Conservation (phyloP, 2,113 vertebrate genomes). For the Garra rufa region DNA sequence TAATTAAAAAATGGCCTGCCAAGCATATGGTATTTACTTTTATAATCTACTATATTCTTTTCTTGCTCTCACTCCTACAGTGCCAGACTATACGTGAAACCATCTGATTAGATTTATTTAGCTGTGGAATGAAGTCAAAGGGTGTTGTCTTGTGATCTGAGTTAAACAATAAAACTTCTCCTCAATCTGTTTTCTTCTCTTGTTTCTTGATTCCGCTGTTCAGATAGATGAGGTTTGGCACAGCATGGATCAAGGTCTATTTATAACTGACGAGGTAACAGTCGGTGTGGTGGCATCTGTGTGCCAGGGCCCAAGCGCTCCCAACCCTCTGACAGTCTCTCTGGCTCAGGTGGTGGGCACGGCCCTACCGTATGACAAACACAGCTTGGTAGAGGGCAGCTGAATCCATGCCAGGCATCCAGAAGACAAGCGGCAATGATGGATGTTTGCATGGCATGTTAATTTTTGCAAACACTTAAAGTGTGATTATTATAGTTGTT, state of each 20-base stretch:
- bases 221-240: conserved; percentile 56
- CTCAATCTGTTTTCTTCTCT: background rate
- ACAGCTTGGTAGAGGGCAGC: conserved; percentile 66
- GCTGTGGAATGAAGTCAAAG: background rate
- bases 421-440: conserved; percentile 55
- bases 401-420: conserved; percentile 51
- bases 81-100: background rate
- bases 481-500: background rate
- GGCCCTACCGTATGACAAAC: conserved; percentile 57
- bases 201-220: conserved; percentile 6
- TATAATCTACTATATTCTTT: conserved; percentile 34
- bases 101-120: background rate
- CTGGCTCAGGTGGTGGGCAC: conserved; percentile 62
- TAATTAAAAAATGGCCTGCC: conserved; percentile 31
- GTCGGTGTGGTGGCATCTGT: conserved; percentile 77
- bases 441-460: background rate
- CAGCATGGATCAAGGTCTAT: conserved; percentile 71
- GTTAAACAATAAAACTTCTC: conserved; percentile 10
- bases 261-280: conserved; percentile 73
- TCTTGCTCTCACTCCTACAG: background rate
- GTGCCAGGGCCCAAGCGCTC: conserved; percentile 54
- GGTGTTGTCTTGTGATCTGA: conserved; percentile 7
- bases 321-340: conserved; percentile 46
- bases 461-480: background rate
- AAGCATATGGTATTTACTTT: conserved; percentile 43